Evolutionary conservation across 2,888 invertebrate genomes (phyloP), one percentile per base, ranked within the genome.

Genomic region (Eupelmus urozonus): DNA sequence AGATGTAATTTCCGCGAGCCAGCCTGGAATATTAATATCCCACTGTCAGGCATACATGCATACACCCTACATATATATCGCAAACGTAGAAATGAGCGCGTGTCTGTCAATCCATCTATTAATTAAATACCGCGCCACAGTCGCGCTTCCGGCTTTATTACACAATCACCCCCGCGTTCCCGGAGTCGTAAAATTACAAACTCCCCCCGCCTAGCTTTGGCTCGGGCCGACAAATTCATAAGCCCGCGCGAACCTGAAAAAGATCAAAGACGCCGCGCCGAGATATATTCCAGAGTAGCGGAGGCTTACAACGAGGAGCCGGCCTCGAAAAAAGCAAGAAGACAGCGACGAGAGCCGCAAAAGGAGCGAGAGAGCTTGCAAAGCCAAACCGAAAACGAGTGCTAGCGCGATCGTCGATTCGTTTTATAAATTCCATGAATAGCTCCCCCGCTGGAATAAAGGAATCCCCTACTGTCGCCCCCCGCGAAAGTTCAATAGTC

Each of bases 351-450:
- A 34, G 5, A 16, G 13, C 16, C 1, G 13, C 7, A 13, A 18
- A 16, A 45, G 20, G 23, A 57, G 40, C 13, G 23, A 5, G 18
- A 53, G 11, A 23, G 20, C 42, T n/a, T 49, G 11, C 45, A 49
- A n/a, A 42, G 42, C 25, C 18, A 27, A 59, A 18, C 23, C 18
- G 27, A 72, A 62, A 65, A 20, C 53, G 57, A 42, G 51, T 65
- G 2, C 7, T 29, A 20, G 25, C 51, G 55, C 69, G 55, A 67
- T 55, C 62, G 57, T n/a, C 45, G 49, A 75, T 23, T 65, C 71
- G 55, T 74, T 79, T 70, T 75, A 66, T 70, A 71, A 59, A 75
- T 78, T 78, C 70, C 70, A 70, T 75, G 70, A 78, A 74, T 74
- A 57, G 27, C 29, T 55, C 34, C 27, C n/a, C n/a, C 40, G 27